Percentiles rank a stretch among this genome's conserved stretches.
These are phyloP conservation scores for Apodemus agrarius DNA, from an alignment of 2,797 vertebrate species.

Conservation along the genomic window DNA sequence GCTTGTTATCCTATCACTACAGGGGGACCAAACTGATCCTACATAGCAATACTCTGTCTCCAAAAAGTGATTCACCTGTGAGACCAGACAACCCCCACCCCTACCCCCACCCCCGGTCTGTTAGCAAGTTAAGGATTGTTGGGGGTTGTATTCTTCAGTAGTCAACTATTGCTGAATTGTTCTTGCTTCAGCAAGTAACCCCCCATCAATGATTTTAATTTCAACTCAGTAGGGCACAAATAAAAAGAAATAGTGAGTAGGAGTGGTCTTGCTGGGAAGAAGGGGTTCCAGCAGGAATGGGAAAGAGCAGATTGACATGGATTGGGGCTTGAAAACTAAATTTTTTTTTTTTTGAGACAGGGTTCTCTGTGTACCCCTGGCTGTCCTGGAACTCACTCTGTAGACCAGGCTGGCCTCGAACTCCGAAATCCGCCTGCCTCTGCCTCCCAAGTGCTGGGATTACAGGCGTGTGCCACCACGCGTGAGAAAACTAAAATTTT, in stretches of 20 bases:
- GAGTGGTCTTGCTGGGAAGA: neutral
- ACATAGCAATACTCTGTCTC: too few species aligned
- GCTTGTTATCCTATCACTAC: neutral
- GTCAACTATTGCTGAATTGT: neutral
- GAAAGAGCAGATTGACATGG: neutral
- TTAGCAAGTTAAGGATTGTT: neutral
- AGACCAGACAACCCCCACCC: neutral
- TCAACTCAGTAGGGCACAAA: neutral
- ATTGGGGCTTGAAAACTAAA: neutral
- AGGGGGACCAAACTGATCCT: neutral
- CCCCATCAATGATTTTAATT: neutral
- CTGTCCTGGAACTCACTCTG: too few species aligned
- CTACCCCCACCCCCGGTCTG: neutral
- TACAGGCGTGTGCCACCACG: too few species aligned
- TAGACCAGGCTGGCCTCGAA: too few species aligned
- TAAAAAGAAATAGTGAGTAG: neutral
- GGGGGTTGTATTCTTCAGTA: neutral
- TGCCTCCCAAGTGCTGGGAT: too few species aligned
- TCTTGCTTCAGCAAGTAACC: neutral
- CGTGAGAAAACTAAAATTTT: too few species aligned
- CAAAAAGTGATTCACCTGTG: neutral
- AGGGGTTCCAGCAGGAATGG: neutral
- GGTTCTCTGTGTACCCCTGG: too few species aligned
- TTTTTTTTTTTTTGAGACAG: too few species aligned
- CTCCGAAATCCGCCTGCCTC: too few species aligned